A percentile compares a stretch with the other conserved stretches of the same genome.
Evolutionary conservation across 1,140 invertebrate genomes (phyloP).

Genomic region (Daktulosphaira vitifoliae): DNA sequence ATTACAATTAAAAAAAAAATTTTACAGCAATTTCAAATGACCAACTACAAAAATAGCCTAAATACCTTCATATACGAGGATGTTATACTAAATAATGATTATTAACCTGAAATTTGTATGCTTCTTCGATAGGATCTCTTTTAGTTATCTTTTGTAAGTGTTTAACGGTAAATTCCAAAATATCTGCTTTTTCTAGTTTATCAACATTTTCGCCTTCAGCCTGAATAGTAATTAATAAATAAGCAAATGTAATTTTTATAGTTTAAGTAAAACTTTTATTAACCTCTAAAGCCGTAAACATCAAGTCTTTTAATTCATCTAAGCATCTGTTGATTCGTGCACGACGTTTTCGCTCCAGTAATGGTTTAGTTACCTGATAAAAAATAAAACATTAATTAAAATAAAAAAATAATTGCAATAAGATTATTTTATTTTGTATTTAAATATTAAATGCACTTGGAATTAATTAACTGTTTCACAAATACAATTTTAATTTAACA

Average conservation of each 20-base stretch:
- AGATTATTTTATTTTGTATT: too few species aligned
- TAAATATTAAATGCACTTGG: too few species aligned
- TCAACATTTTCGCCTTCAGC: slow-evolving; percentile 51
- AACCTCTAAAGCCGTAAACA: slow-evolving; percentile 48
- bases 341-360: slow-evolving; percentile 55
- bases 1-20: too few species aligned
- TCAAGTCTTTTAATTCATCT: slow-evolving; percentile 53
- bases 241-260: not conserved
- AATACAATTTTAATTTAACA: slow-evolving; percentile 29
- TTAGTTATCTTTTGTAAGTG: slow-evolving; percentile 51
- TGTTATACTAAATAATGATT: too few species aligned
- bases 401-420: too few species aligned
- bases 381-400: slow-evolving; percentile 35
- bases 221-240: slow-evolving; percentile 41
- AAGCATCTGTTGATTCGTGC: slow-evolving; percentile 56
- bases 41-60: too few species aligned
- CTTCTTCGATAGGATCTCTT: slow-evolving; percentile 36
- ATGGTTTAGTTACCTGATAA: slow-evolving; percentile 50
- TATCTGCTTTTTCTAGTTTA: slow-evolving; percentile 62
- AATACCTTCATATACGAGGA: too few species aligned
- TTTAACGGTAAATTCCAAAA: slow-evolving; percentile 58
- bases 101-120: slow-evolving; percentile 36
- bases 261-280: slow-evolving; percentile 39
- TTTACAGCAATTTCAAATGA: too few species aligned
- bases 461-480: too few species aligned